phyloP scores from a whole-genome alignment of 1,140 invertebrate species.

The Caenorhabditis inopinata region DNA sequence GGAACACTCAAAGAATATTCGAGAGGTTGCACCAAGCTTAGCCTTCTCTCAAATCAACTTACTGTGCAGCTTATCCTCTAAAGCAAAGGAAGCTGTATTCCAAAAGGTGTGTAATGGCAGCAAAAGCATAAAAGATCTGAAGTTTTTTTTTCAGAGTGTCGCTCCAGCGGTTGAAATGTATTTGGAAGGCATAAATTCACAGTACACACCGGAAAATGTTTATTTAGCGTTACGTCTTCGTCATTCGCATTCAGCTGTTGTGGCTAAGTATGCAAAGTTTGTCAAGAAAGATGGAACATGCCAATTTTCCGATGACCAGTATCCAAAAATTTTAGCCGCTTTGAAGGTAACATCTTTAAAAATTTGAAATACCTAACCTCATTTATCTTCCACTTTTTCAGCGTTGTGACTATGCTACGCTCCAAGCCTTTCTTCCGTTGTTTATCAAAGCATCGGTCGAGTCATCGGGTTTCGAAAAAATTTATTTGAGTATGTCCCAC shows the following conservation, averaged over 20 bases:
- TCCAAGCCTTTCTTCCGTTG: neutral
- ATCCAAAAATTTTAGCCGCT: neutral
- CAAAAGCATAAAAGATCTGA: neutral
- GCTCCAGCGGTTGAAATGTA: neutral
- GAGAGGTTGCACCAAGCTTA: neutral
- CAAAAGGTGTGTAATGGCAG: neutral
- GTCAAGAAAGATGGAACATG: conserved; percentile 2
- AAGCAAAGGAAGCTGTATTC: neutral
- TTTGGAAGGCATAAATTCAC: neutral
- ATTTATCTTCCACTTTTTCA: no score
- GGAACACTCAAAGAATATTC: neutral
- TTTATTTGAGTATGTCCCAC: neutral
- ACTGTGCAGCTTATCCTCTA: neutral
- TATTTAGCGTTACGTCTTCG: neutral
- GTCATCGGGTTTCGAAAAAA: neutral
- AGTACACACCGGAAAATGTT: conserved; percentile 3
- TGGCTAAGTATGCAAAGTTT: neutral
- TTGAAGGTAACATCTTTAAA: neutral
- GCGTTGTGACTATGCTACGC: neutral
- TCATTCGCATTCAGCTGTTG: neutral
- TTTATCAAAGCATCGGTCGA: neutral
- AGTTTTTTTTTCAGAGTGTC: neutral
- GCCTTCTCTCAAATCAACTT: neutral
- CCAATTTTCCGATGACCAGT: conserved; percentile 1
- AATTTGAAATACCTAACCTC: neutral